Conservation (phyloP, 2,888 invertebrate species). For the Tolmerus cingulatus region DNA sequence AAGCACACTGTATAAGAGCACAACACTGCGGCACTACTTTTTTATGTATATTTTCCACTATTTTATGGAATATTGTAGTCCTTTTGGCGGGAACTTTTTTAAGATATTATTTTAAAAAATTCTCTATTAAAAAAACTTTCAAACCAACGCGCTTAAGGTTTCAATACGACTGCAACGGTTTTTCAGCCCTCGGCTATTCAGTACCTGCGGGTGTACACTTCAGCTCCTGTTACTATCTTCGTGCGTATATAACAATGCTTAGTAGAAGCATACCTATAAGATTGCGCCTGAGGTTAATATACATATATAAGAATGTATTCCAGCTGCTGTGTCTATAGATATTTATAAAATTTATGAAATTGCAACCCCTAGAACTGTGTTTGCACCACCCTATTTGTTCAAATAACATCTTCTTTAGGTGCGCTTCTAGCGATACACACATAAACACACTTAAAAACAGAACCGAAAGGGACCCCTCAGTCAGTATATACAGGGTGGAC, state of each 20-base stretch:
- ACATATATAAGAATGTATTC: conserved; percentile 29
- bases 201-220: conserved; percentile 64
- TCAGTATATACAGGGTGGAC: conserved; percentile 42
- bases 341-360: conserved; percentile 40
- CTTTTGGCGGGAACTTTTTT: conserved; percentile 24
- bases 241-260: conserved; percentile 52
- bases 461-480: conserved; percentile 45
- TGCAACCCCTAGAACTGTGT: conserved; percentile 28
- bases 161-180: conserved; percentile 62
- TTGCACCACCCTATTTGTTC: conserved; percentile 44
- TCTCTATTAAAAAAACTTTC: conserved; percentile 53
- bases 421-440: conserved; percentile 17
- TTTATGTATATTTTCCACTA: conserved; percentile 34
- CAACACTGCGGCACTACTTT: conserved; percentile 28
- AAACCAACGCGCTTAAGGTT: conserved; percentile 62
- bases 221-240: conserved; percentile 54
- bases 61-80: conserved; percentile 19
- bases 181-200: conserved; percentile 64
- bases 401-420: conserved; percentile 43
- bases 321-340: conserved; percentile 19
- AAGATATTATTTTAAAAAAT: conserved; percentile 25
- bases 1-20: not conserved
- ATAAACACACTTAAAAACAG: conserved; percentile 42
- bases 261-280: conserved; percentile 18
- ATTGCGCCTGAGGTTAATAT: conserved; percentile 37